Base-by-base conservation (phyloP, 2,113 vertebrate species). In the Oceanodroma tethys region DNA sequence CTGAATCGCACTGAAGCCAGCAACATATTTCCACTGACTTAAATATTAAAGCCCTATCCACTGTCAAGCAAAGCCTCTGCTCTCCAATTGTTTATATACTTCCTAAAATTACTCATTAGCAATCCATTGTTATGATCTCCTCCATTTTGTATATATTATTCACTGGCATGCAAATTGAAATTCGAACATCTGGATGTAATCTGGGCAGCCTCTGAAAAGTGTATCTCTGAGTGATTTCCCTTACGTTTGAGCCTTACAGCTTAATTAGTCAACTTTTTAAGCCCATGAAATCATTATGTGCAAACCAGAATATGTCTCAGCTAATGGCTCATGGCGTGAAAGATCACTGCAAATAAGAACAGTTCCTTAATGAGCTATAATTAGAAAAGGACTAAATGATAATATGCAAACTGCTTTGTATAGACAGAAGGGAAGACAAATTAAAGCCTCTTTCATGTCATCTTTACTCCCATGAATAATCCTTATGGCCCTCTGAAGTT, bases 81-180 rank as follows among this genome's bases (percentile, higher is more conserved):
- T 93, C 71, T 89, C 84, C 2, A 11, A 60, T 76, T 93, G 86
- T 96, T 97, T 97, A 95, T 95, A 52, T 76, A 90, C 71, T 87
- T 97, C 78, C 95, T 95, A 95, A 95, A 95, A 87, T 95, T 91
- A 87, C 91, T 97, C 94, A 95, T 95, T 97, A 97, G 79, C 85
- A 94, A 94, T 73, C 93, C 81, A 94, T 94, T 96, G 91, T 94
- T 97, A 94, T 95, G 86, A 95, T 97, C 86, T 62, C 86, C 88
- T 89, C 90, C 95, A 94, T 96, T 95, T 88, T 95, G 93, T 94
- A 79, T 95, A 93, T 89, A 93, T 94, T 95, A 94, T 91, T 91
- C 87, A 42, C 81, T 95, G 84, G 86, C 93, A 95, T 94, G 74
- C 78, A 91, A 90, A 97, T 85, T 88, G 91, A 94, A 94, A 94